Evolutionary conservation across 2,113 vertebrate species (phyloP).

Genomic region (Heterocephalus glaber): DNA sequence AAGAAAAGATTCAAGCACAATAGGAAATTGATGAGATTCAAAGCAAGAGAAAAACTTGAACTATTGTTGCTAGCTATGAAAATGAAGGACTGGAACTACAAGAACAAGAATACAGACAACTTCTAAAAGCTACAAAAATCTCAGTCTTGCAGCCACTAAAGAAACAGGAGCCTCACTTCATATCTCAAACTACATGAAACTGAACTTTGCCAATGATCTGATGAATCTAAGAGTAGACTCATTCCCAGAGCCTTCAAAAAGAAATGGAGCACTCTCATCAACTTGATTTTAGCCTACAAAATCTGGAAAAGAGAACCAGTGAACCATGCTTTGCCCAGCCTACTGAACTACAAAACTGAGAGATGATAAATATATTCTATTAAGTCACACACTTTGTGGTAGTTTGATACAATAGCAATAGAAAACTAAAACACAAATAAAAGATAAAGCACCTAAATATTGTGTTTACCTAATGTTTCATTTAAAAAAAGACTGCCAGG

Average conservation of each 20-base stretch:
- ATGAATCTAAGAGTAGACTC: background rate
- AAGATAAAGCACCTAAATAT: conserved; percentile 18
- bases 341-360: background rate
- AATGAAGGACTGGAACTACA: background rate
- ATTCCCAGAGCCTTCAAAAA: background rate
- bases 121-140: background rate
- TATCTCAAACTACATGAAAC: background rate
- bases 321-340: background rate
- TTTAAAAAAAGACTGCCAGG: background rate
- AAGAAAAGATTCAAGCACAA: background rate
- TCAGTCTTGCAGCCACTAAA: background rate
- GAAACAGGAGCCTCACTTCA: background rate
- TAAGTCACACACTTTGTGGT: background rate
- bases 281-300: conserved; percentile 8
- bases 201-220: background rate
- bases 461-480: conserved; percentile 36
- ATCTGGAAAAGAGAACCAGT: background rate
- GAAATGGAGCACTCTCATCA: background rate
- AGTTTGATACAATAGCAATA: background rate
- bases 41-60: background rate
- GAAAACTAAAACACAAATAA: background rate
- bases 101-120: background rate
- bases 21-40: background rate
- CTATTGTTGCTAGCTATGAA: background rate
- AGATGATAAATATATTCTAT: conserved; percentile 4